Conservation (phyloP, 2,113 vertebrate genomes). For the Platanista minor region DNA sequence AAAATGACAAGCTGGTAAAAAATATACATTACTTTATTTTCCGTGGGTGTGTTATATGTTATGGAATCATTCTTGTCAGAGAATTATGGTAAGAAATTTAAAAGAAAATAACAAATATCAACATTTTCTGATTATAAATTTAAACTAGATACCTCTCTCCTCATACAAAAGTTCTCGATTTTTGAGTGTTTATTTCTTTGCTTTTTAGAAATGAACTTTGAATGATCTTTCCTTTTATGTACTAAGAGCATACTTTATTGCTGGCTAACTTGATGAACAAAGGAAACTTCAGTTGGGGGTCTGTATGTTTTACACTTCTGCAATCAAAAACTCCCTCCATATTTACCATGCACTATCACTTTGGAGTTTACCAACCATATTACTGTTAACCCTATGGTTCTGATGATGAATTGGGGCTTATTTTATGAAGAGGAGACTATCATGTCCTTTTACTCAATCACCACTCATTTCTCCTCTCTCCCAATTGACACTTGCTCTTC, state of each 20-base stretch:
- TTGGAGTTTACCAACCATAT: neutral
- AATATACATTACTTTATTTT: neutral
- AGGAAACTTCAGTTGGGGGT: neutral
- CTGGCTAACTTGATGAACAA: neutral
- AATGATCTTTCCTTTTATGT: neutral
- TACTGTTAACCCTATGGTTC: neutral
- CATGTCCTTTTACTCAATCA: neutral
- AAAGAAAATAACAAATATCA: neutral
- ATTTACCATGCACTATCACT: neutral
- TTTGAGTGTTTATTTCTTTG: neutral
- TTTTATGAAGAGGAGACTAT: neutral
- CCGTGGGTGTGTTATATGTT: neutral
- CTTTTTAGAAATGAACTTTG: neutral
- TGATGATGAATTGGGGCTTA: neutral
- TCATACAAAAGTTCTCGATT: neutral
- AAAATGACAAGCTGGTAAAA: neutral
- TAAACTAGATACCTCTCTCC: neutral
- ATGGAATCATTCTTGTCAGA: neutral
- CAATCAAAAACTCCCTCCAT: neutral
- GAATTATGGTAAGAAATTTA: neutral
- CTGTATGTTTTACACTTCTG: neutral
- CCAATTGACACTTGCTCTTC: neutral
- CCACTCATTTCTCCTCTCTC: conserved; percentile 22
- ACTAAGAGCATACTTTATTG: neutral
- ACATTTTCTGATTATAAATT: neutral